Evolutionary conservation across 2,113 vertebrate species (phyloP).

Genomic region (Benitochromis conjunctus): DNA sequence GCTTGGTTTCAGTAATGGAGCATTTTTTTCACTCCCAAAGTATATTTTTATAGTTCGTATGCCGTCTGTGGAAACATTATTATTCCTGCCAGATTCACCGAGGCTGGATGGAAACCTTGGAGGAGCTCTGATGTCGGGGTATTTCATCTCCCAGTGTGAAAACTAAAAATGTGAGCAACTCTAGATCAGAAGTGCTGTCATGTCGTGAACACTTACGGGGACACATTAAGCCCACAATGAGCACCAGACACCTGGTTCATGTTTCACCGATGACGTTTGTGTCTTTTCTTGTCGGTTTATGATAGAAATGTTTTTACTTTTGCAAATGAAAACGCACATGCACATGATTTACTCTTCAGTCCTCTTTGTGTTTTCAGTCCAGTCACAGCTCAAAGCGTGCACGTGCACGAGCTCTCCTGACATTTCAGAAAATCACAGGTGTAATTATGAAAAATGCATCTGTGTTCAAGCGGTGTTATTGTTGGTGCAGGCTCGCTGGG

Average conservation of each 20-base stretch:
- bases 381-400: too few species aligned
- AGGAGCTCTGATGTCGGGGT: background rate
- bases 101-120: background rate
- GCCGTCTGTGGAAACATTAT: background rate
- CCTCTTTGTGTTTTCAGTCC: too few species aligned
- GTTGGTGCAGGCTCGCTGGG: too few species aligned
- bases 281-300: background rate
- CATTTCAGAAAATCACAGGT: too few species aligned
- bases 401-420: too few species aligned
- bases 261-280: too few species aligned
- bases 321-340: background rate
- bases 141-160: background rate
- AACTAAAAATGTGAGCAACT: background rate
- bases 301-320: background rate
- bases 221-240: background rate
- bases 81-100: background rate
- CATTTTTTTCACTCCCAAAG: background rate
- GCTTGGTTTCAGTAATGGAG: background rate
- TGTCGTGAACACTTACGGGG: rapidly evolving
- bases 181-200: background rate
- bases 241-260: too few species aligned
- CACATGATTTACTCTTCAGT: too few species aligned
- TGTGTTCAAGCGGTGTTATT: too few species aligned
- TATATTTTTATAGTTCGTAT: rapidly evolving
- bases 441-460: too few species aligned